Conservation (phyloP, 2,797 vertebrate genomes). For the Epinephelus malabaricus region DNA sequence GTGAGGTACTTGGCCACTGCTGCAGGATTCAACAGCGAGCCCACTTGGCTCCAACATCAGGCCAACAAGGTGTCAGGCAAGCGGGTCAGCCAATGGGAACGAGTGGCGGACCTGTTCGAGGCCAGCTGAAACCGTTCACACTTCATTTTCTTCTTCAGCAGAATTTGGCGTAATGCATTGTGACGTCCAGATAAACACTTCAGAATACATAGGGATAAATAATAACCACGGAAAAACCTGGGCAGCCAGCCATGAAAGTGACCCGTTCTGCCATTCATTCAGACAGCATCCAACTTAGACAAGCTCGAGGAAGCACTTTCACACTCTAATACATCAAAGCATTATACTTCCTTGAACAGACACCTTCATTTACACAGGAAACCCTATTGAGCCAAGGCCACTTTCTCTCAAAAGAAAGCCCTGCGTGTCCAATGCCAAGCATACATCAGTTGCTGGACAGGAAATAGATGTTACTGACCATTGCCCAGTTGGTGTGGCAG, state of each 20-base stretch:
- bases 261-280: slow-evolving; percentile 56
- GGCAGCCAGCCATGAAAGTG: slow-evolving; percentile 63
- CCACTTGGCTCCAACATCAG: slow-evolving; percentile 55
- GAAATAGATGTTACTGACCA: slow-evolving; percentile 45
- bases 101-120: slow-evolving; percentile 34
- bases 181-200: slow-evolving; percentile 52
- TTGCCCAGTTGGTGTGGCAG: slow-evolving; percentile 14
- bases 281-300: slow-evolving; percentile 33
- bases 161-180: slow-evolving; percentile 18
- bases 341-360: slow-evolving; percentile 46
- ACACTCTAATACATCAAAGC: slow-evolving; percentile 66
- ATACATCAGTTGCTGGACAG: slow-evolving; percentile 33
- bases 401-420: slow-evolving; percentile 27
- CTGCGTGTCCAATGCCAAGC: slow-evolving; percentile 16
- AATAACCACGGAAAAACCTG: slow-evolving; percentile 43
- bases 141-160: slow-evolving; percentile 35
- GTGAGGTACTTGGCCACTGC: slow-evolving; percentile 46
- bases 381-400: slow-evolving; percentile 13
- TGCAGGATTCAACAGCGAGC: slow-evolving; percentile 44
- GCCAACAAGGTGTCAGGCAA: slow-evolving; percentile 51
- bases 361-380: slow-evolving; percentile 43
- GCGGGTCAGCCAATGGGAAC: slow-evolving; percentile 50
- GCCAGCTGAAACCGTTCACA: slow-evolving; percentile 44
- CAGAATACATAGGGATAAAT: slow-evolving; percentile 52
- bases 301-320: slow-evolving; percentile 65